Conservation (phyloP, 2,888 invertebrate genomes). For the Strigamia maritima region DNA sequence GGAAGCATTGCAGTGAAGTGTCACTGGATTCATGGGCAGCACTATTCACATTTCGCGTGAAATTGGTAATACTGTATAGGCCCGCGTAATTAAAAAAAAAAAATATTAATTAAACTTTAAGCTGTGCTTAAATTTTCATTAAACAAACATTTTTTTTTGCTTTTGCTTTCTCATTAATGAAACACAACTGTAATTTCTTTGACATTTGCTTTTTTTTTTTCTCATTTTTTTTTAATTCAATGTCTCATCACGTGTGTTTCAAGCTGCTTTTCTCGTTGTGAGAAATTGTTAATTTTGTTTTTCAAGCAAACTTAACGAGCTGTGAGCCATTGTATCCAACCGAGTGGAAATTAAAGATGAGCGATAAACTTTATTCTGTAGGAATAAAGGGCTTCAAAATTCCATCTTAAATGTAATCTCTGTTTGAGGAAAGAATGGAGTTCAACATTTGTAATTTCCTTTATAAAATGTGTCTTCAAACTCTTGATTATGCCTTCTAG, state of each 20-base stretch:
- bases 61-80: too few relatives aligned
- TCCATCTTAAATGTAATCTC: neutral
- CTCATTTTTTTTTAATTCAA: neutral
- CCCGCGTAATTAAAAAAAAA: neutral
- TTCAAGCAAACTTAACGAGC: conserved; percentile 17
- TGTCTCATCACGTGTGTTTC: neutral
- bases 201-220: neutral
- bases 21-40: too few relatives aligned
- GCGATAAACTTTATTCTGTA: conserved; percentile 1
- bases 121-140: neutral
- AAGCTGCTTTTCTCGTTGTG: neutral
- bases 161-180: neutral
- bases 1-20: too few relatives aligned
- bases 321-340: conserved; percentile 12
- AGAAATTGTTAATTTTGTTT: conserved; percentile 28
- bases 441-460: neutral
- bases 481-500: too few relatives aligned
- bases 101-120: neutral
- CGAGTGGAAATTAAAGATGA: conserved; percentile 21
- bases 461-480: neutral
- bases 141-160: neutral
- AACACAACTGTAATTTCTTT: conserved; percentile 21
- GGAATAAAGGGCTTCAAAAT: neutral
- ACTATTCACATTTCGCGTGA: too few relatives aligned
- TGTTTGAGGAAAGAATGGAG: neutral